Evolutionary conservation across 2,888 invertebrate genomes (phyloP), one percentile per base, ranked within the genome.

Genomic region (Phasia obesa): DNA sequence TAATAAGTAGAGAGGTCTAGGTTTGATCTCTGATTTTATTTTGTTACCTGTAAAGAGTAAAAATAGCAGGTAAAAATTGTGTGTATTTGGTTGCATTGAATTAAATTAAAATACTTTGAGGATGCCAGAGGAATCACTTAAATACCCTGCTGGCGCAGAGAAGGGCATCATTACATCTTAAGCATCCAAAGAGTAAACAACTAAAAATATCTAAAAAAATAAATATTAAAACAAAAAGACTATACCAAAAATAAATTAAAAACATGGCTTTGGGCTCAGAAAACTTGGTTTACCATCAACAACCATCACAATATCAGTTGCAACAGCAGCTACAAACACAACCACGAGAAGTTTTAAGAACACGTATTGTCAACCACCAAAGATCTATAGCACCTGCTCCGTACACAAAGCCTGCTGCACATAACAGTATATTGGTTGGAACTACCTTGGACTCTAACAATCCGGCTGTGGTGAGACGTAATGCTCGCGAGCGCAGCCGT

Each of bases 401-500:
- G 4, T 88, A 88, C 47, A 71, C 85, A 59, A 88, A 87, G 81
- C 85, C 87, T 4, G 44, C 74, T 6, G 9, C 27, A 9, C 9
- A 31, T 23, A 49, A 25, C 47, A 59, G 11, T n/a, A 19, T 60
- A 35, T 23, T 53, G 17, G 64, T 44, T 9, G 86, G 86, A 23
- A 85, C 86, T 23, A 85, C 86, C 0, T 69, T 86, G 64, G 86
- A 86, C 65, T 86, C 86, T 23, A 85, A 86, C 87, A 96, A 96
- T 81, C 95, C 96, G 69, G 96, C 97, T 6, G 97, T 97, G 17
- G 96, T 97, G 1, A 93, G 98, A 73, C 93, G 98, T 87, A 98
- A 98, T 92, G 98, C 98, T 49, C 93, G 98, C 27, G 98, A 98
- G 92, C 93, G 98, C 86, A 98, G 98, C 91, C 94, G 98, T 86